Base-by-base conservation (phyloP, 2,888 invertebrate species). In the Trichacis sp. region DNA sequence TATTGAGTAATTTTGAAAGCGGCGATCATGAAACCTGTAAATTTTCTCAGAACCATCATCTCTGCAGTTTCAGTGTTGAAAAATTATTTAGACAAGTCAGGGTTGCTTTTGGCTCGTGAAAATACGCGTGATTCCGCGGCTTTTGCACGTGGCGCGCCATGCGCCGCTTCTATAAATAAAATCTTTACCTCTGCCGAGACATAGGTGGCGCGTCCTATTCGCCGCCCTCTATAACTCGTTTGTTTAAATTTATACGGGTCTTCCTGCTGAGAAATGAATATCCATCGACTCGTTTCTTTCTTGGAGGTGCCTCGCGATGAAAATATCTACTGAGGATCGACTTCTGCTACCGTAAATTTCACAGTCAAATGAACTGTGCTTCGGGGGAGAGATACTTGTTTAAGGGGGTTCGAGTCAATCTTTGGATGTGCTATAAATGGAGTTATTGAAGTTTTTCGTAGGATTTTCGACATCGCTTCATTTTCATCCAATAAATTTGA, bases 161-260 rank as follows among this genome's bases (percentile, higher is more conserved):
- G 72, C 75, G 76, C 71, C 46, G 38, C 48, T 36, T 42, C 74
- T 76, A 77, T 77, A 77, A 76, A 77, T 76, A 77, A 73, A 73
- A 71, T 45, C 54, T 57, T 65, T 67, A 69, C 72, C 73, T 74
- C 70, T 66, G 66, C 68, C 63, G 67, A 73, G 69, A 71, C 70
- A 73, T 73, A 73, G 75, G 73, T 76, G 73, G 76, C 68, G 66
- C 65, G 66, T 61, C 70, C 55, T 70, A 72, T 76, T 68, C 73
- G 72, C 48, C 58, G 30, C 63, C 70, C 69, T 65, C 55, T 52
- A 64, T 47, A 56, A 50, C 56, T 47, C 67, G 75, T 76, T 77
- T 77, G 70, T 75, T 75, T 77, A 69, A 75, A 75, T 76, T 75
- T 73, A 72, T 72, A 71, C 74, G 67, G 30, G 71, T 77, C 74